Conservation (phyloP, 2,113 vertebrate genomes). For the Etia nguti region DNA sequence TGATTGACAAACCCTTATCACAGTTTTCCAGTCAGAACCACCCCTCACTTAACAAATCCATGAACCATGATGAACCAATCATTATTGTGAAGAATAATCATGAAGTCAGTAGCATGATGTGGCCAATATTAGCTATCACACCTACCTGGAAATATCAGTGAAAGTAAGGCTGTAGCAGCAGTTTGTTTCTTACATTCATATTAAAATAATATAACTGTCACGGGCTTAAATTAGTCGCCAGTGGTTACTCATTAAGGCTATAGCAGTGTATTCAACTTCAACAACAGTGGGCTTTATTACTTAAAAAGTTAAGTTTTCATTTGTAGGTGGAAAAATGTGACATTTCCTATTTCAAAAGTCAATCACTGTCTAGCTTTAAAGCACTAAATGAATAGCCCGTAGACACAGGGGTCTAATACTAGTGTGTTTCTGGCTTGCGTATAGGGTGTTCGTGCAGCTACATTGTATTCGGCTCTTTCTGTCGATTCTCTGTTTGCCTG, state of each 20-base stretch:
- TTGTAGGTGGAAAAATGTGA: background rate
- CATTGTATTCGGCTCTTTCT: slow-evolving; percentile 15
- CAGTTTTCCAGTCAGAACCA: background rate
- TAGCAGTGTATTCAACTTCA: background rate
- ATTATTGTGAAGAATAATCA: background rate
- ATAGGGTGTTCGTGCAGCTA: slow-evolving; percentile 45
- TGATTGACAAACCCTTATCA: background rate
- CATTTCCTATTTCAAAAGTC: background rate
- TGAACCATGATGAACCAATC: background rate
- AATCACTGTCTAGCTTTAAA: background rate
- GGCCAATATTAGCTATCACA: background rate
- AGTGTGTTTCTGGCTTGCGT: background rate
- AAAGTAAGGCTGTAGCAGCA: background rate
- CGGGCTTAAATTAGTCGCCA: background rate
- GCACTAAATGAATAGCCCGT: background rate
- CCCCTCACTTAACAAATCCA: background rate
- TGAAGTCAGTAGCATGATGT: background rate
- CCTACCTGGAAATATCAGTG: background rate
- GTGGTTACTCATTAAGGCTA: background rate
- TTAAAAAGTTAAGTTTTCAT: background rate
- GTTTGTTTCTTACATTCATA: background rate
- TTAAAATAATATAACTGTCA: background rate
- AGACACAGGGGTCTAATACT: background rate
- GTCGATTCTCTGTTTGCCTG: background rate
- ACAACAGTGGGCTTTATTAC: background rate